Conservation (phyloP, 2,797 vertebrate genomes). For the Valencia hispanica region DNA sequence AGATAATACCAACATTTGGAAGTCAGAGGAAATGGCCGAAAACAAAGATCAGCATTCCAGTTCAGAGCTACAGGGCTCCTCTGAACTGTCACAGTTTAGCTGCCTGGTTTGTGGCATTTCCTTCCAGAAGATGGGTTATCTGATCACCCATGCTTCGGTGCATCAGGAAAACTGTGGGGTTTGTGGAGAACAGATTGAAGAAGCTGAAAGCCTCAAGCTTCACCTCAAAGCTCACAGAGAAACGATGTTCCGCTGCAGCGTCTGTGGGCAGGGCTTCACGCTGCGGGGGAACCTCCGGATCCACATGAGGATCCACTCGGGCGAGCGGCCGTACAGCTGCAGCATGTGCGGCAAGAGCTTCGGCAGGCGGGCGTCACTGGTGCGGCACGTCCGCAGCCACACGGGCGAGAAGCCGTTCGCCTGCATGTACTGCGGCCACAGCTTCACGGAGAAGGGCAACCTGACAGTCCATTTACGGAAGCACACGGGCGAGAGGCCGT, state of each 20-base stretch:
- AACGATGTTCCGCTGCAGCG: conserved; percentile 25
- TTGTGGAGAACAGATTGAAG: conserved; percentile 41
- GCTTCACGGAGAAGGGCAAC: conserved; percentile 56
- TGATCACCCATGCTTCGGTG: neutral
- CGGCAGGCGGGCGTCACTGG: conserved; percentile 44
- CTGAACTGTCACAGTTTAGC: neutral
- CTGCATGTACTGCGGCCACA: conserved; percentile 43
- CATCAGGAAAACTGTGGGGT: conserved; percentile 40
- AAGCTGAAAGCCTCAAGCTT: neutral
- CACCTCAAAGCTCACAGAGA: conserved; percentile 44
- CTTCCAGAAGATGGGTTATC: conserved; percentile 20
- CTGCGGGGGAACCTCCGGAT: conserved; percentile 48
- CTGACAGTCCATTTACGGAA: conserved; percentile 53
- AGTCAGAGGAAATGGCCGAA: neutral
- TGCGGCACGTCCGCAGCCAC: conserved; percentile 52
- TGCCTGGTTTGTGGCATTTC: conserved; percentile 41
- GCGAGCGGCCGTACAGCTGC: conserved; percentile 52
- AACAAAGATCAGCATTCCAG: neutral
- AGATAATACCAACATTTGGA: conserved; percentile 2
- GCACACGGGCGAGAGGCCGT: conserved; percentile 54
- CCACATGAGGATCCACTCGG: conserved; percentile 58
- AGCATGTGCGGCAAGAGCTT: conserved; percentile 51
- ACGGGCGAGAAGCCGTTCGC: conserved; percentile 57
- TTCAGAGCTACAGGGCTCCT: neutral
- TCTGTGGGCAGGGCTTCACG: conserved; percentile 50